Percentiles rank a stretch among this genome's conserved stretches.
These are phyloP conservation scores for Crotalus horridus DNA, from an alignment of 2,113 vertebrate genomes.

Conservation along the genomic window DNA sequence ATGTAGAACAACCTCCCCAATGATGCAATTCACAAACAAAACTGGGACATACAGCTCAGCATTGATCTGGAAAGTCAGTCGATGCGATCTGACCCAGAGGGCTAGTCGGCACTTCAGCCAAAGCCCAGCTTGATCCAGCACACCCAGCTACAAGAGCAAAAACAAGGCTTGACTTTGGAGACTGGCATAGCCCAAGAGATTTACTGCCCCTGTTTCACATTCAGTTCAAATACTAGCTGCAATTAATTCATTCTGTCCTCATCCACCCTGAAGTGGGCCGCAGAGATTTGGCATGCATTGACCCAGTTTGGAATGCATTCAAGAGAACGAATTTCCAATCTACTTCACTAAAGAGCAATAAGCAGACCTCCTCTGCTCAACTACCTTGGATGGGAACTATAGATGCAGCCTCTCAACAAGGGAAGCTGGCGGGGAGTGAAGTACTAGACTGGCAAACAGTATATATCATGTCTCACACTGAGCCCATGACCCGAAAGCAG, in stretches of 20 bases:
- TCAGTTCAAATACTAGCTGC: background rate
- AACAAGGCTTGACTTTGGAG: background rate
- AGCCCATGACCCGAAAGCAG: slow-evolving; percentile 6
- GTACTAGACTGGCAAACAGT: slow-evolving; percentile 4
- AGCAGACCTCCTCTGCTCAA: slow-evolving; percentile 32
- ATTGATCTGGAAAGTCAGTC: background rate
- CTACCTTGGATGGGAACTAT: slow-evolving; percentile 28
- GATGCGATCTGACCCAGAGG: background rate
- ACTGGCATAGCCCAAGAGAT: background rate
- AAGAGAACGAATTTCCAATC: slow-evolving; percentile 1
- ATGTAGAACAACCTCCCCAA: background rate
- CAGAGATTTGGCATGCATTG: background rate
- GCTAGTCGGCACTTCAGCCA: background rate
- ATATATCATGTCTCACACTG: slow-evolving; percentile 10
- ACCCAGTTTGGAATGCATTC: slow-evolving; percentile 10
- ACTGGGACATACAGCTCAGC: background rate
- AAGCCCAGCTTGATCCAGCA: background rate
- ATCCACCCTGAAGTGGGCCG: background rate
- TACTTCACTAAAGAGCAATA: background rate
- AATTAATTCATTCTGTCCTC: background rate
- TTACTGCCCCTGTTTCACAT: background rate
- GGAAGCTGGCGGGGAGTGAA: background rate
- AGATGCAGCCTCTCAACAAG: background rate
- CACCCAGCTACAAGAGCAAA: background rate
- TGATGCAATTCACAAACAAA: slow-evolving; percentile 36